These are phyloP conservation scores for Macropodus opercularis DNA, from an alignment of 2,797 vertebrate species.

Conservation along the genomic window DNA sequence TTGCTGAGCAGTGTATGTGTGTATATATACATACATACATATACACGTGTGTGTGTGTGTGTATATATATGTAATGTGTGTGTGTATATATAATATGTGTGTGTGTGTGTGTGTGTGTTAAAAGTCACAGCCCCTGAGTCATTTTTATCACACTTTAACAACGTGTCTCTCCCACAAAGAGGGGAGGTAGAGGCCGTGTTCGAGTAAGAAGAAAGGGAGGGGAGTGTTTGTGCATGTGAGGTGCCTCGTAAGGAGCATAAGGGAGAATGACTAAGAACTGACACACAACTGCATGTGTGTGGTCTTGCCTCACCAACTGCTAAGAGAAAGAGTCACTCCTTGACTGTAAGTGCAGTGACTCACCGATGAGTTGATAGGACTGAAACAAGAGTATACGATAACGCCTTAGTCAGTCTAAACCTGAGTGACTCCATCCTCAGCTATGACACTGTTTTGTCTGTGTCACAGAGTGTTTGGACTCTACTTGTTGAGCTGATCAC, in stretches of 20 bases:
- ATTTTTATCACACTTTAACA: conserved; percentile 71
- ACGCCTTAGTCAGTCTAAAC: conserved; percentile 29
- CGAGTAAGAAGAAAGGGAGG: conserved; percentile 3
- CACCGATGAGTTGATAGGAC: conserved; percentile 51
- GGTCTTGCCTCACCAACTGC: conserved; percentile 53
- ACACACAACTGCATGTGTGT: conserved; percentile 43
- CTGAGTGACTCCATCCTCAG: conserved; percentile 36
- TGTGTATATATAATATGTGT: conserved; percentile 36
- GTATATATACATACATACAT: conserved; percentile 9
- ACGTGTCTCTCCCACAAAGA: conserved; percentile 57
- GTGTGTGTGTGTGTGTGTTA: conserved; percentile 33
- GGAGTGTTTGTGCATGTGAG: conserved; percentile 10
- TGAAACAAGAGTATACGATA: conserved; percentile 24
- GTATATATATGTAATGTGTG: conserved; percentile 38
- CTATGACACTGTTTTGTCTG: conserved; percentile 10
- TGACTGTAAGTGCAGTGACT: conserved; percentile 75
- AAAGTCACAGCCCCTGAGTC: conserved; percentile 74
- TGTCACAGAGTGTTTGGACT: conserved; percentile 2
- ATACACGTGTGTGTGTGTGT: conserved; percentile 34
- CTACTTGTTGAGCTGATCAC: conserved; percentile 22
- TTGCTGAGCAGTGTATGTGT: conserved; percentile 54
- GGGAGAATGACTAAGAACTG: conserved; percentile 59
- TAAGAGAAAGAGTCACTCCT: conserved; percentile 55
- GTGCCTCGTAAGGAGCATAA: conserved; percentile 22
- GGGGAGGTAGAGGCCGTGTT: conserved; percentile 24